Evolutionary conservation across 2,888 invertebrate species (phyloP).

Genomic region (Erebia aethiops): DNA sequence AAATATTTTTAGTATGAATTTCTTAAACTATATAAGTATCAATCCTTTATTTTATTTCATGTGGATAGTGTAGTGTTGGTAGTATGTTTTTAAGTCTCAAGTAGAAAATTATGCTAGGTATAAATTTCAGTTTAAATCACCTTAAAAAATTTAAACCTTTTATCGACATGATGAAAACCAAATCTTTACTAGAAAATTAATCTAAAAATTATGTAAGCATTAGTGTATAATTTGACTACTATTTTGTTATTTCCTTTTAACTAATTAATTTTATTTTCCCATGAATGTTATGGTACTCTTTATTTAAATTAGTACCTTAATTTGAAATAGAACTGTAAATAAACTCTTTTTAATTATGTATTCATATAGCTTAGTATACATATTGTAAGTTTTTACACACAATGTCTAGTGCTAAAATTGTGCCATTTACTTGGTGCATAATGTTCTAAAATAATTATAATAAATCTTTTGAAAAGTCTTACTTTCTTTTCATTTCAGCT

Average conservation of each 20-base stretch:
- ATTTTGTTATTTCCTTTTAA: background rate
- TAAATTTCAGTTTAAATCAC: too few relatives aligned
- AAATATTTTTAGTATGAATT: background rate
- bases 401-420: constrained; percentile 56
- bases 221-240: background rate
- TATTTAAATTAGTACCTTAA: too few relatives aligned
- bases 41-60: background rate
- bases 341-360: too few relatives aligned
- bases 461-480: constrained; percentile 45
- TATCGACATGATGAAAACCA: too few relatives aligned
- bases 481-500: background rate
- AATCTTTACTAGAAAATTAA: too few relatives aligned
- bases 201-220: too few relatives aligned
- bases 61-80: background rate
- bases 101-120: background rate
- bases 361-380: too few relatives aligned
- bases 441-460: constrained; percentile 67
- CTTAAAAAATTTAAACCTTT: too few relatives aligned
- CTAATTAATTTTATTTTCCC: background rate
- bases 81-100: background rate
- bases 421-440: constrained; percentile 70
- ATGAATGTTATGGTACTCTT: background rate
- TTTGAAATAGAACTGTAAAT: too few relatives aligned
- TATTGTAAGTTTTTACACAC: constrained; percentile 70
- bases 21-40: background rate